These are phyloP conservation scores for Eristalis arbustorum DNA, from an alignment of 2,888 invertebrate genomes.

Conservation along the genomic window DNA sequence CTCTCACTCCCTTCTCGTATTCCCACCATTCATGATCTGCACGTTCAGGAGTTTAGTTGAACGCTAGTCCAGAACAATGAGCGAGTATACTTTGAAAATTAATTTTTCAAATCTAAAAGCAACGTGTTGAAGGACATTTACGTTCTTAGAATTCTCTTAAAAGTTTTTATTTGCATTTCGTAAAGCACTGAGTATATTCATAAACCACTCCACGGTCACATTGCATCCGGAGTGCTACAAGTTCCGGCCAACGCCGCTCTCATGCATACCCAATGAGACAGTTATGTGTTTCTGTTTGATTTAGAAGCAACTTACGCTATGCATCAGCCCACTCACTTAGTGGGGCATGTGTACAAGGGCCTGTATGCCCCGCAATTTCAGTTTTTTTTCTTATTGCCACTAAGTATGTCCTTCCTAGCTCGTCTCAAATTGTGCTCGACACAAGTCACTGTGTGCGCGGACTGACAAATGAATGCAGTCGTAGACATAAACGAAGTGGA, in stretches of 20 bases:
- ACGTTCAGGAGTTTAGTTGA: not conserved
- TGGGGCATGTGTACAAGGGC: not conserved
- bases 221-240: constrained; percentile 6
- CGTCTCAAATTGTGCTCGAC: constrained; percentile 51
- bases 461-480: constrained; percentile 69
- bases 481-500: constrained; percentile 64
- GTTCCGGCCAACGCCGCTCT: not conserved
- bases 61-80: not conserved
- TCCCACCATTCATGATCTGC: not conserved
- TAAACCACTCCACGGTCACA: not conserved
- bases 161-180: not conserved
- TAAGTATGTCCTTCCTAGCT: constrained; percentile 49
- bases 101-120: not conserved
- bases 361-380: not conserved
- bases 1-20: not conserved
- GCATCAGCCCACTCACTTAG: constrained; percentile 57
- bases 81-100: not conserved
- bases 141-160: not conserved
- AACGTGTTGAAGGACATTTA: not conserved
- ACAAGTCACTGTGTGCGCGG: constrained; percentile 56
- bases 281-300: constrained; percentile 42
- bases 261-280: constrained; percentile 51
- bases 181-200: not conserved
- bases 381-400: constrained; percentile 29
- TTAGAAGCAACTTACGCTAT: constrained; percentile 44